phyloP scores from a whole-genome alignment of 2,797 vertebrate species.

The Notoglanidium macrostoma region DNA sequence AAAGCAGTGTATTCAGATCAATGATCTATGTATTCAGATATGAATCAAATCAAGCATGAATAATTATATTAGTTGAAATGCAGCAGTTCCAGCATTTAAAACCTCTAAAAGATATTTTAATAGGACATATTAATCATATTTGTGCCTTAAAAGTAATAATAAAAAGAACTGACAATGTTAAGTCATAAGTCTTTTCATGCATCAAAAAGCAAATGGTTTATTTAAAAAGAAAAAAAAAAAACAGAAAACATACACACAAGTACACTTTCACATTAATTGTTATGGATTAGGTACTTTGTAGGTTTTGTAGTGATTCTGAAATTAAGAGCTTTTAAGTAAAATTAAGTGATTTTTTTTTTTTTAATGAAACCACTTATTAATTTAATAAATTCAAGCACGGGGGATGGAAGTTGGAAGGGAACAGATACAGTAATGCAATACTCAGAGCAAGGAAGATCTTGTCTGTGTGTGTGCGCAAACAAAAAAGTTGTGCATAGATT shows the following conservation, averaged over 20 bases:
- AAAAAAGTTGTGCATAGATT: not conserved
- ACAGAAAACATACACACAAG: slow-evolving; percentile 75
- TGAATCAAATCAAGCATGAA: not conserved
- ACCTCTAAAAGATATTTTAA: not conserved
- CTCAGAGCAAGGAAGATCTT: slow-evolving; percentile 35
- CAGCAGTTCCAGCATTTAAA: not conserved
- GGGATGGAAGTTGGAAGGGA: not conserved
- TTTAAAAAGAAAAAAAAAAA: slow-evolving; percentile 69
- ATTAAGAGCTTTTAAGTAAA: slow-evolving; percentile 30
- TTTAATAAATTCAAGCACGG: not conserved
- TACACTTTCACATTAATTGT: slow-evolving; percentile 71
- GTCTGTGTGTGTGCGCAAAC: not conserved
- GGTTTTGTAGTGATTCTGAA: slow-evolving; percentile 59
- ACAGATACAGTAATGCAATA: not conserved
- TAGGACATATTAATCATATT: not conserved
- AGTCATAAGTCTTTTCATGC: slow-evolving; percentile 73
- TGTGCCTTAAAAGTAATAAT: slow-evolving; percentile 37
- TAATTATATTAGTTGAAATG: slow-evolving; percentile 1
- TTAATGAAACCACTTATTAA: not conserved
- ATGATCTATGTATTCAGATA: no score
- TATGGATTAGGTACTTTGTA: slow-evolving; percentile 68
- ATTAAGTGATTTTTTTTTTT: slow-evolving; percentile 10
- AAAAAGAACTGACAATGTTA: slow-evolving; percentile 65
- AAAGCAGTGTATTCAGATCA: not conserved
- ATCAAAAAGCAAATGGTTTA: slow-evolving; percentile 78